These are phyloP conservation scores for Leptothorax acervorum DNA, from an alignment of 2,888 invertebrate genomes.

Conservation along the genomic window DNA sequence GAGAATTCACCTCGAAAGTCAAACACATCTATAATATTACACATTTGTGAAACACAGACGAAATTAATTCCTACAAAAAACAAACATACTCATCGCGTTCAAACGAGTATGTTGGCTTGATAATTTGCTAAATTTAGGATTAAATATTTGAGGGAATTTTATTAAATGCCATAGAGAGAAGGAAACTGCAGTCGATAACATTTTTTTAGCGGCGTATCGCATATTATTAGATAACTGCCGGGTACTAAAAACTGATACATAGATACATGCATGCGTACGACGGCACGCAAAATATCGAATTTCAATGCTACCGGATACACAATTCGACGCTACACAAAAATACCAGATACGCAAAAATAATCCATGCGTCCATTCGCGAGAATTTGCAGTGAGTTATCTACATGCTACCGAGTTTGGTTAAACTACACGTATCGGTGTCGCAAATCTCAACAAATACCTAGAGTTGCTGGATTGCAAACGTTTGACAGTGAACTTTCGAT, in stretches of 20 bases:
- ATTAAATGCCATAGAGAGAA: not conserved
- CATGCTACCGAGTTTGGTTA: not conserved
- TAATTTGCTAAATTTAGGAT: not conserved
- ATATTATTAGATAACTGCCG: not conserved
- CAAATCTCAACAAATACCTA: not conserved
- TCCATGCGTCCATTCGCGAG: not conserved
- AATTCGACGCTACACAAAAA: not conserved
- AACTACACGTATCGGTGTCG: not conserved
- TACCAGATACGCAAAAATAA: not conserved
- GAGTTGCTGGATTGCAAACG: not conserved
- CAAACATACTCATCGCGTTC: not conserved
- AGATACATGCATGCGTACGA: not conserved
- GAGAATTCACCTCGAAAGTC: conserved; percentile 1
- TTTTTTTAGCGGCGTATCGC: not conserved
- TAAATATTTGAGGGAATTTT: not conserved
- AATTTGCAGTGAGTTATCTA: not conserved
- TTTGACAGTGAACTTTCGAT: not conserved
- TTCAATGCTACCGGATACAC: not conserved
- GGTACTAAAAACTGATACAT: not conserved
- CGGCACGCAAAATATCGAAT: conserved; percentile 1
- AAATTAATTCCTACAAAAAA: conserved; percentile 3
- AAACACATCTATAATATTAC: not conserved
- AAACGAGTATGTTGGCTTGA: not conserved
- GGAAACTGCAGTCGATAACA: not conserved
- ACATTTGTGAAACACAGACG: not conserved